Evolutionary conservation across 2,888 invertebrate species (phyloP), one percentile per base, ranked within the genome.

Genomic region (Phyllotreta cruciferae): DNA sequence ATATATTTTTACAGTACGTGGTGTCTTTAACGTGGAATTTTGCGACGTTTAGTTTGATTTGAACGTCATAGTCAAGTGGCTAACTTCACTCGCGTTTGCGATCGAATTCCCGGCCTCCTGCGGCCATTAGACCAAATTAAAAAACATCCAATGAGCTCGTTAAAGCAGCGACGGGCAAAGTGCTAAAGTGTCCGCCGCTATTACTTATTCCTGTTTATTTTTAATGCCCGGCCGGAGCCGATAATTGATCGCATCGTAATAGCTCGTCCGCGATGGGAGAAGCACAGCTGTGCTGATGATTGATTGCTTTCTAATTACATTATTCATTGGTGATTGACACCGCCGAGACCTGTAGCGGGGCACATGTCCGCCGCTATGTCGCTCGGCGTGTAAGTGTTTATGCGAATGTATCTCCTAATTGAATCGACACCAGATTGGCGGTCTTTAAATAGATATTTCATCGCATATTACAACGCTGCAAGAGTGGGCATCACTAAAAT

Each of bases 261-360:
- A 73, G 71, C 75, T 64, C 72, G 73, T 71, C 75, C 73, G 70
- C 69, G 72, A 70, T 75, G 77, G 72, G 77, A 77, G 75, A 70
- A 69, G 71, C 73, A 68, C 78, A 78, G 77, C 77, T 78, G 79
- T 72, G 75, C 24, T 72, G 76, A 78, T 79, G 79, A 80, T 80
- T 79, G 78, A 80, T 80, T 77, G 76, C 77, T 73, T 75, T 76
- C 79, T 79, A 79, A 80, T 80, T 79, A 80, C 78, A 79, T 80
- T 79, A 80, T 79, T 77, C 75, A 77, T 78, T 76, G 77, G 70
- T 78, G 78, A 79, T 77, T 80, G 80, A 79, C 79, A 71, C 62
- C 63, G 55, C 56, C 61, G 61, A 66, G 69, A 62, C 62, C 57
- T n/a, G 64, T 58, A 45, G 35, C 62, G 4, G 53, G 66, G 44